A percentile compares a stretch with the other conserved stretches of the same genome.
Evolutionary conservation across 1,140 invertebrate genomes (phyloP).

Genomic region (Trichogramma pretiosum): DNA sequence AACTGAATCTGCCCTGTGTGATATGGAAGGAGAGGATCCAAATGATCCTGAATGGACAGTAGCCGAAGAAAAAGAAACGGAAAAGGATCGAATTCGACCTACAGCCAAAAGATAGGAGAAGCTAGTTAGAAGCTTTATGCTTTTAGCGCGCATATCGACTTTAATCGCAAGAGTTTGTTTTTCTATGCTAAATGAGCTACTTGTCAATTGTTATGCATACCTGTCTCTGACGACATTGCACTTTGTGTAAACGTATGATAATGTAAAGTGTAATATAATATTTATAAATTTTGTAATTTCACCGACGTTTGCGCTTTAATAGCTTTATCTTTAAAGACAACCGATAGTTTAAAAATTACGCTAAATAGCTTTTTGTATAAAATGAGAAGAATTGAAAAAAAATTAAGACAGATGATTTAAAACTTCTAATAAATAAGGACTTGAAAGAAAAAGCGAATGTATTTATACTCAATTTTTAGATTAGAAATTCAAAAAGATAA

Average conservation of each 20-base stretch:
- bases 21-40: conserved; percentile 62
- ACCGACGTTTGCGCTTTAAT: conserved; percentile 34
- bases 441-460: conserved; percentile 11
- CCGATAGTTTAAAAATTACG: conserved; percentile 12
- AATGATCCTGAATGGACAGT: conserved; percentile 73
- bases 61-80: conserved; percentile 39
- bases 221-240: conserved; percentile 39
- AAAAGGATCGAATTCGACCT: conserved; percentile 43
- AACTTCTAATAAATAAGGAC: conserved; percentile 15
- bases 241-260: conserved; percentile 42
- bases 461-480: conserved; percentile 20
- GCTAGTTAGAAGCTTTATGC: conserved; percentile 32
- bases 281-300: conserved; percentile 49
- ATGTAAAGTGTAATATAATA: conserved; percentile 49
- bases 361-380: conserved; percentile 18
- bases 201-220: conserved; percentile 45
- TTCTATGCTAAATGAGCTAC: conserved; percentile 36
- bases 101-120: conserved; percentile 45
- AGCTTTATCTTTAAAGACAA: conserved; percentile 28
- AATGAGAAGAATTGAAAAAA: conserved; percentile 12
- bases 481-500: conserved; percentile 18
- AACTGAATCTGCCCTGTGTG: conserved; percentile 50
- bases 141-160: conserved; percentile 26
- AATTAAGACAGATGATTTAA: conserved; percentile 15
- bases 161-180: conserved; percentile 25